Evolutionary conservation across 2,113 vertebrate genomes (phyloP), one percentile per base, ranked within the genome.

Genomic region (Daphoenositta chrysoptera): DNA sequence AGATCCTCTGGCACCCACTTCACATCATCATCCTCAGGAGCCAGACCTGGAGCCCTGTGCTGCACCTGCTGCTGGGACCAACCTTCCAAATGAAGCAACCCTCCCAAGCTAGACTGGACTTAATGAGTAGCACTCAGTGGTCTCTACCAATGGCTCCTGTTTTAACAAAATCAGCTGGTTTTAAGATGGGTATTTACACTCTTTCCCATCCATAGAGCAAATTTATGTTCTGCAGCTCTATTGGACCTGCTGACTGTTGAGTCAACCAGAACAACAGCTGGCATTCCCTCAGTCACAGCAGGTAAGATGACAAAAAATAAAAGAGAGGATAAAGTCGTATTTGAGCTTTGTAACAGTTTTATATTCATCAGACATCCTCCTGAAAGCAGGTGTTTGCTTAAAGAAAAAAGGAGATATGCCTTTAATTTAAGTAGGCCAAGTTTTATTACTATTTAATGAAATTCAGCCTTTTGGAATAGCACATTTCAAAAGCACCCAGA

Each of bases 351-450:
- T 35, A 90, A 54, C 11, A 33, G 37, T 12, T 66, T 53, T 15
- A 27, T 30, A 56, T 42, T 86, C 80, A 56, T 60, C 77, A 78
- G 56, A 24, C 26, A 72, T 40, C 23, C 44, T 63, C 47, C 45
- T 30, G 28, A 85, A 87, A 76, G 66, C 45, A 89, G 77, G 89
- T 48, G 21, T 79, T 86, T 87, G 61, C 80, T 91, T 60, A 45
- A 48, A 84, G 11, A 69, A 60, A 91, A 89, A 54, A 58, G 22
- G 42, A 89, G 39, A 61, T 53, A 28, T 5, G 68, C 54, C 75
- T 95, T 91, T 79, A 93, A 96, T 75, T 87, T 87, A 94, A 94
- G 82, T 88, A 96, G 91, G 94, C 54, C 93, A 95, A 83, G 42
- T 91, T 91, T 95, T 91, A 88, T 79, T 89, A 85, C 47, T 90